phyloP scores from a whole-genome alignment of 2,113 vertebrate genomes.

The Peromyscus californicus region DNA sequence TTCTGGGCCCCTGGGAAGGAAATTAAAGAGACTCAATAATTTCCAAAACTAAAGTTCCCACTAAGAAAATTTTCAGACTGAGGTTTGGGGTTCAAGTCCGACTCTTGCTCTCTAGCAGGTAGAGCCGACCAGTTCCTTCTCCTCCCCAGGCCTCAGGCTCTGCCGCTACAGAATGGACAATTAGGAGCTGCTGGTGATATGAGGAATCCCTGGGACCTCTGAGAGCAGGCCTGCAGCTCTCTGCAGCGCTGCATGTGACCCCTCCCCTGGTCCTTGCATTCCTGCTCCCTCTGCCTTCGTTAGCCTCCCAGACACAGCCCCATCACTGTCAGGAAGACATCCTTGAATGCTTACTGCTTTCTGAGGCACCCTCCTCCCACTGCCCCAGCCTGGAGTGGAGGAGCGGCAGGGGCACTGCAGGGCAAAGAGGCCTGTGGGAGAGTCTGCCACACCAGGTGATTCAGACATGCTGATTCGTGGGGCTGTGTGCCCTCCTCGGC shows the following conservation, averaged over 20 bases:
- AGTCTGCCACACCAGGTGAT: slow-evolving; percentile 76
- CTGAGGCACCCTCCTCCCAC: neutral
- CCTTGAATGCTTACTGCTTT: slow-evolving; percentile 75
- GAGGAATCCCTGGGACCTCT: too few relatives aligned
- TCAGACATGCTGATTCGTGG: slow-evolving; percentile 73
- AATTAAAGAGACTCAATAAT: too few relatives aligned
- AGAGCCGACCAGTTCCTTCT: neutral
- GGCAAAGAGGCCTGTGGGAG: neutral
- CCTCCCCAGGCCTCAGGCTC: neutral
- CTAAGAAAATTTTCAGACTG: neutral
- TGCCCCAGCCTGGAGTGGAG: neutral
- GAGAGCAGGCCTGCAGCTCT: neutral
- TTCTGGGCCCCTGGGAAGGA: too few relatives aligned
- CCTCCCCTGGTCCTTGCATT: neutral
- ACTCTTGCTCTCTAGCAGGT: neutral
- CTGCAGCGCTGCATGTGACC: neutral
- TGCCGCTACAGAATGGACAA: neutral
- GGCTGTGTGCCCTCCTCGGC: slow-evolving; percentile 54
- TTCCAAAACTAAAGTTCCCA: neutral
- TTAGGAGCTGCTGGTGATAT: too few relatives aligned
- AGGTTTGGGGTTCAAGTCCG: neutral
- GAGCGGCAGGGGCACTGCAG: neutral
- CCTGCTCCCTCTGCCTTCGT: neutral
- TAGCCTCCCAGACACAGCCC: neutral
- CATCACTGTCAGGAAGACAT: neutral